These are phyloP conservation scores for Hypotaenidia philippensis DNA, from an alignment of 2,797 vertebrate species.

Conservation along the genomic window DNA sequence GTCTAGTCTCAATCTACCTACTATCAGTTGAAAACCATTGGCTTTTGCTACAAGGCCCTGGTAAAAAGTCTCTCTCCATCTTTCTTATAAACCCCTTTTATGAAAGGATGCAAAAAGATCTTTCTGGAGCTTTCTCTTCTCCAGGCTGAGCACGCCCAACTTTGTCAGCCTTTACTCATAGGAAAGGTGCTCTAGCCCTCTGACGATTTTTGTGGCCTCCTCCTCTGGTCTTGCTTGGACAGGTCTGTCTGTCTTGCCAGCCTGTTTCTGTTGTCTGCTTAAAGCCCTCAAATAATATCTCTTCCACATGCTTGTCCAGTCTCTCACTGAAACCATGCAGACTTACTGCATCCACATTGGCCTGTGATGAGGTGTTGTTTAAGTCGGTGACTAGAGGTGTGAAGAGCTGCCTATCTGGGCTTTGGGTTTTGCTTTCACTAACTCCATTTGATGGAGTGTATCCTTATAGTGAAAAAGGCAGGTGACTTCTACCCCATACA, in stretches of 20 bases:
- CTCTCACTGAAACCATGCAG: background rate
- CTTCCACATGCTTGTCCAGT: background rate
- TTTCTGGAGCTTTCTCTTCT: background rate
- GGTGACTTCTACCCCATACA: background rate
- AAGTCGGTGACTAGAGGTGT: background rate
- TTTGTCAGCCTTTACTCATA: background rate
- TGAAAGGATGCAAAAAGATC: too few species aligned
- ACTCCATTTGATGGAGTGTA: background rate
- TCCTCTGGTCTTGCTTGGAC: background rate
- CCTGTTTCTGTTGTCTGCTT: background rate
- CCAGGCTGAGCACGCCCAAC: background rate
- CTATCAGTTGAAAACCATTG: background rate
- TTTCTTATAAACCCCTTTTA: background rate
- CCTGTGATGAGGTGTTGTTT: background rate
- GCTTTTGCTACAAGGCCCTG: background rate
- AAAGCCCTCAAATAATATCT: background rate
- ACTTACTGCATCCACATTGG: background rate
- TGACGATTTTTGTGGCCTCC: background rate
- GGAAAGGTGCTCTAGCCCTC: background rate
- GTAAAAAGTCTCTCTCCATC: background rate
- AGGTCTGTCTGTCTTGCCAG: background rate
- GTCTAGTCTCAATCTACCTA: too few species aligned
- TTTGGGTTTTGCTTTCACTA: background rate
- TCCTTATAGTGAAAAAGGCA: background rate
- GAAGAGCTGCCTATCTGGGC: background rate